Conservation (phyloP, 2,797 vertebrate species). For the Betta splendens region DNA sequence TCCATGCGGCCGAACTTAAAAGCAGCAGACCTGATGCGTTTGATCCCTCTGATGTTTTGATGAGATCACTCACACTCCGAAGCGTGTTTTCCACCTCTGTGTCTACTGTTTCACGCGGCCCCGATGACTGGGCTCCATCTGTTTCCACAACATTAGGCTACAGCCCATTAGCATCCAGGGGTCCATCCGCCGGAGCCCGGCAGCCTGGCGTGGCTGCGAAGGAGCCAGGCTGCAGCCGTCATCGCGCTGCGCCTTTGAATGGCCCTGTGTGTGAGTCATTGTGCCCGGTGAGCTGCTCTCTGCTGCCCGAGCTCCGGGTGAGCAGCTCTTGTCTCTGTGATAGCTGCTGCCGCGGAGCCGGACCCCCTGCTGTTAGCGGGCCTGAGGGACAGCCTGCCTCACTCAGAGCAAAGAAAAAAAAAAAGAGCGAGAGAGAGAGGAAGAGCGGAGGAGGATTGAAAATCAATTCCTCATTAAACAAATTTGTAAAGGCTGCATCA, state of each 20-base stretch:
- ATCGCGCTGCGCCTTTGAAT: constrained; percentile 46
- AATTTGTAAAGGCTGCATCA: constrained; percentile 81
- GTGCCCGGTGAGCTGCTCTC: constrained; percentile 55
- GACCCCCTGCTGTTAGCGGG: constrained; percentile 68
- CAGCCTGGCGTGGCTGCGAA: constrained; percentile 49
- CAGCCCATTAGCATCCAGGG: constrained; percentile 63
- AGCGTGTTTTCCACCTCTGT: constrained; percentile 61
- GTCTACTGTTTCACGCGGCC: constrained; percentile 69
- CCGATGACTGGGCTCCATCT: constrained; percentile 69
- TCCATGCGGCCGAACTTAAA: constrained; percentile 69
- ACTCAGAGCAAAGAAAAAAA: constrained; percentile 21
- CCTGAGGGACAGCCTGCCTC: constrained; percentile 69
- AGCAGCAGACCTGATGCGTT: constrained; percentile 61
- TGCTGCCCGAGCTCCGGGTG: constrained; percentile 51
- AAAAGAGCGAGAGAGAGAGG: constrained; percentile 3
- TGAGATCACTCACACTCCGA: constrained; percentile 64
- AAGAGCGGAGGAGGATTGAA: constrained; percentile 47
- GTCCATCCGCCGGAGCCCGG: constrained; percentile 49
- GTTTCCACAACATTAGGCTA: constrained; percentile 74
- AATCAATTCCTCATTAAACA: constrained; percentile 84
- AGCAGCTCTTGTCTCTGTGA: constrained; percentile 62
- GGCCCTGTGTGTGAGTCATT: constrained; percentile 62
- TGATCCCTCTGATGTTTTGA: constrained; percentile 72
- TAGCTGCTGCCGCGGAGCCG: constrained; percentile 69
- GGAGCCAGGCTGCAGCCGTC: constrained; percentile 54